Conservation (phyloP, 2,797 vertebrate genomes). For the Pangasius sanitwongsei region DNA sequence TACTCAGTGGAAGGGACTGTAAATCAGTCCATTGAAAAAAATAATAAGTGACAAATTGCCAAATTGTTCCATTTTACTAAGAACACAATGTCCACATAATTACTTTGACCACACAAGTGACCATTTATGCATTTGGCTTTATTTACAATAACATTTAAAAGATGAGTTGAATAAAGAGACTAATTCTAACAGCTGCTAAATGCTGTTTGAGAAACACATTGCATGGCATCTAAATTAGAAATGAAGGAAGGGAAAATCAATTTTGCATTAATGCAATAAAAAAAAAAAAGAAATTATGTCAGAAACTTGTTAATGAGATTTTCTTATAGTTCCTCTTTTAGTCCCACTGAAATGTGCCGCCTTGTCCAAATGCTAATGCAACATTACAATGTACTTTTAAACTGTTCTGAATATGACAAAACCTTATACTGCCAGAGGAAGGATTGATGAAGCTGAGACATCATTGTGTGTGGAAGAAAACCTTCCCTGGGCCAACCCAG, state of each 20-base stretch:
- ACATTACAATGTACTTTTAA: not conserved
- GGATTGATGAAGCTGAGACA: constrained; percentile 11
- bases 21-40: constrained; percentile 25
- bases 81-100: constrained; percentile 17
- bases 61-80: constrained; percentile 19
- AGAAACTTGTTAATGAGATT: constrained; percentile 25
- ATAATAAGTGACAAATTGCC: not conserved
- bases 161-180: not conserved
- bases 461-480: constrained; percentile 32
- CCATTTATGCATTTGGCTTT: not conserved
- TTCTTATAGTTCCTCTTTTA: not conserved
- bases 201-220: not conserved
- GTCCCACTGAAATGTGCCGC: not conserved
- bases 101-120: not conserved
- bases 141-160: not conserved
- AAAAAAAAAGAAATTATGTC: not conserved
- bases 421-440: not conserved
- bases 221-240: not conserved
- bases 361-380: not conserved
- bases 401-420: not conserved
- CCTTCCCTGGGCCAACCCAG: not conserved
- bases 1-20: not conserved
- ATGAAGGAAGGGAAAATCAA: constrained; percentile 10
- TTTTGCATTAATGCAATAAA: constrained; percentile 13
- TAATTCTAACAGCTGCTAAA: not conserved